Evolutionary conservation across 2,797 vertebrate genomes (phyloP), one percentile per base, ranked within the genome.

Genomic region (Sternarchorhynchus goeldii): DNA sequence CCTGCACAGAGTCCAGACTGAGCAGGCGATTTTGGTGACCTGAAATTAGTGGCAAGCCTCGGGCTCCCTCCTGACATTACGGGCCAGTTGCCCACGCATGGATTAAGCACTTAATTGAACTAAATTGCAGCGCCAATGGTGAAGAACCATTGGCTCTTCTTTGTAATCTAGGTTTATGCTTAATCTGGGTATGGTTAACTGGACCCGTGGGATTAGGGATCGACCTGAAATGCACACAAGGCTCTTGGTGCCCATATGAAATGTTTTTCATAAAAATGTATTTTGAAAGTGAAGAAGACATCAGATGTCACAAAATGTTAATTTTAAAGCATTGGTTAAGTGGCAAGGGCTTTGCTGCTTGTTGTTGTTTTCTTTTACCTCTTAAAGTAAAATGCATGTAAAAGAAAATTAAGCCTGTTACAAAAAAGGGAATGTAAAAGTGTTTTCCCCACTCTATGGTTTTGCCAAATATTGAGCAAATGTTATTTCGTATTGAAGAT

Each of bases 301-400:
- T 59, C 67, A 74, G 75, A 65, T 67, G 77, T 82, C 58, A 65
- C 60, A 65, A 50, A 36, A 20, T 21, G 34, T 65, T 20, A 2
- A 14, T 66, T 66, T 41, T 21, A 41, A 20, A 7, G 7, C 45
- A 50, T 25, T 50, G 45, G 14, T 14, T 16, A 14, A 65, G n/a
- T 41, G n/a, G 63, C 36, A 32, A 16, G 39, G 39, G 17, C 4
- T 21, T 21, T 57, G 32, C 10, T 20, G 20, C 21, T 57, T 64
- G 5, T 25, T 25, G 25, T 25, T 25, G 25, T 72, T 71, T 50
- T 50, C 2, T 78, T 72, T 72, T 56, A 64, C 34, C 4, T 60
- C 14, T 45, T 29, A 76, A 60, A 56, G 36, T 65, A 16, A 59
- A 74, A 36, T 73, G 62, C 77, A 78, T 53, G 56, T 36, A 8